Evolutionary conservation across 2,888 invertebrate species (phyloP).

Genomic region (Agapetus fuscipes): DNA sequence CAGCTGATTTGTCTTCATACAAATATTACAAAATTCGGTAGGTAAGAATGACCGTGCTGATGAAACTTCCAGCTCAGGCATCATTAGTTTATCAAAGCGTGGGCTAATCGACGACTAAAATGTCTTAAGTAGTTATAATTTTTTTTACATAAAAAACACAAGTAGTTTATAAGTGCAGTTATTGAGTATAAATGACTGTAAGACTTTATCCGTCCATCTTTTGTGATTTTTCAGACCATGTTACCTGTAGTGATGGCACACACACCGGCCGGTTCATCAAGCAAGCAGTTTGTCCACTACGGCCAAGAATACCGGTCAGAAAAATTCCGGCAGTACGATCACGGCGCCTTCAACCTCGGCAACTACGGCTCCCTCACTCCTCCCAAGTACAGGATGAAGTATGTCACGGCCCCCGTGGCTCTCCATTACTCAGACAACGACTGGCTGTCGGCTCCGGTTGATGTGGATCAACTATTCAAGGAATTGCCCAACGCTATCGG

Average conservation of each 20-base stretch:
- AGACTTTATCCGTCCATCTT: no score
- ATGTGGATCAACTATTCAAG: conserved; percentile 37
- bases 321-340: conserved; percentile 40
- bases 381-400: conserved; percentile 37
- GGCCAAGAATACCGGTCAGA: conserved; percentile 32
- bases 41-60: no score
- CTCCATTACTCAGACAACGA: conserved; percentile 47
- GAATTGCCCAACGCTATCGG: conserved; percentile 43
- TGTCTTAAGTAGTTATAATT: no score
- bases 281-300: conserved; percentile 43
- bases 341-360: conserved; percentile 34
- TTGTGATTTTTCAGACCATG: conserved; percentile 36
- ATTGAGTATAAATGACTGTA: no score
- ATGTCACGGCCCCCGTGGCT: conserved; percentile 36
- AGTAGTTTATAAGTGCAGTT: no score
- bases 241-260: conserved; percentile 51
- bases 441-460: conserved; percentile 40
- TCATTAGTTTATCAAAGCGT: no score
- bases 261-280: conserved; percentile 47
- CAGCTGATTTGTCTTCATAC: no score
- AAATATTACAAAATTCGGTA: no score
- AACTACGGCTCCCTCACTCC: conserved; percentile 40
- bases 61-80: no score
- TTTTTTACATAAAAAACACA: no score
- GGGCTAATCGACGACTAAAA: no score